Evolutionary conservation across 2,888 invertebrate genomes (phyloP), one percentile per base, ranked within the genome.

Genomic region (Epirrhoe alternata): DNA sequence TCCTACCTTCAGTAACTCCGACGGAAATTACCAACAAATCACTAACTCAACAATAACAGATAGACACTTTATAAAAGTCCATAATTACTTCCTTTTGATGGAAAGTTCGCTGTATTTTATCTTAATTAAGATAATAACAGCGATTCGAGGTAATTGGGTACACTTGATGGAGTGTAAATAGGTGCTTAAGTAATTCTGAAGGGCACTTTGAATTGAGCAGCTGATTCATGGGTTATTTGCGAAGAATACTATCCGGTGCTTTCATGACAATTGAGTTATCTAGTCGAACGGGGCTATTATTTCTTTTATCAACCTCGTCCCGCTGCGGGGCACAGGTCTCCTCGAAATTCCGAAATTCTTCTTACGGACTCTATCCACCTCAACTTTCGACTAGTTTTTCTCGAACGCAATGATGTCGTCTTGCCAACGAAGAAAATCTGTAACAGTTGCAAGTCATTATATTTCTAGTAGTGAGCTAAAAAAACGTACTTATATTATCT

Each of bases 41-140:
- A 58, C 42, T 50, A 67, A 65, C 50, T 61, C 61, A 57, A 69
- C 66, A 64, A 69, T 66, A 66, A 66, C 49, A 54, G 67, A 70
- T 61, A 67, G 66, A 33, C 59, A 50, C 47, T 64, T 69, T 61
- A 67, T 63, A 69, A 64, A 65, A 65, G 45, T 56, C 61, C 47
- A 62, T 68, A 68, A 68, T 70, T 64, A 62, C 68, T 70, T 64
- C 64, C 64, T 58, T 53, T 61, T 70, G 53, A 61, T 61, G 61
- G 66, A 54, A 75, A 75, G 71, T 75, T 68, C 62, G 70, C 71
- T 75, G 72, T 74, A 74, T 77, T 77, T 77, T 76, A 77, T 77
- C 77, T 74, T 77, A 75, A 78, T 74, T 74, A 66, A 74, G 74
- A 76, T 74, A 70, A 70, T 74, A 74, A 74, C 74, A 68, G 71